Percentiles rank a stretch among this genome's conserved stretches.
Evolutionary conservation across 1,140 invertebrate genomes (phyloP).

Genomic region (Eumaeus atala): DNA sequence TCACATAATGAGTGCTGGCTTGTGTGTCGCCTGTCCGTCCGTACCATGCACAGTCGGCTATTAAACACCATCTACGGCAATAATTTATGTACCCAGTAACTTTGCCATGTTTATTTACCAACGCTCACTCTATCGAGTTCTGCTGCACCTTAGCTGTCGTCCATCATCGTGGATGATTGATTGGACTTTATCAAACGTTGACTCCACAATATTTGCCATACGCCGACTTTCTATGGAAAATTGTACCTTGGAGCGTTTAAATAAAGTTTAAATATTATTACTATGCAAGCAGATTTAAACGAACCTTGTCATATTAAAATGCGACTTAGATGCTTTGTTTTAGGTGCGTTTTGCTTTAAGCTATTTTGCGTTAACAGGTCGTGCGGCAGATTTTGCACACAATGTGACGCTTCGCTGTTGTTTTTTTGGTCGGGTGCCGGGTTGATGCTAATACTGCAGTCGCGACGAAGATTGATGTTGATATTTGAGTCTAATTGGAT

Average conservation of each 20-base stretch:
- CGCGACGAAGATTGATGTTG: slow-evolving; percentile 33
- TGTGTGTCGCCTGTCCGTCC: neutral
- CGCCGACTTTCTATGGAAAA: slow-evolving; percentile 20
- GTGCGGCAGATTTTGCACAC: slow-evolving; percentile 42
- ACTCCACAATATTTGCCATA: slow-evolving; percentile 41
- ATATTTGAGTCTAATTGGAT: slow-evolving; percentile 36
- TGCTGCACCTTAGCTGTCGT: slow-evolving; percentile 40
- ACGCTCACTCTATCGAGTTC: slow-evolving; percentile 29
- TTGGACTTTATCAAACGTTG: slow-evolving; percentile 54
- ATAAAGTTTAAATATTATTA: slow-evolving; percentile 24
- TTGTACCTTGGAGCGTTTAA: neutral
- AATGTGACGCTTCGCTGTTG: slow-evolving; percentile 38
- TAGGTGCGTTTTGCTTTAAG: slow-evolving; percentile 27
- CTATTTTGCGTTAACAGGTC: slow-evolving; percentile 28
- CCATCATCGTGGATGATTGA: slow-evolving; percentile 63
- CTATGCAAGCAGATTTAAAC: neutral
- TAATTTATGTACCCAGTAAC: slow-evolving; percentile 8
- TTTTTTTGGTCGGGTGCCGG: slow-evolving; percentile 43
- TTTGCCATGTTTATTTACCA: slow-evolving; percentile 25
- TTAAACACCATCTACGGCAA: neutral
- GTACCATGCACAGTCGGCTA: neutral
- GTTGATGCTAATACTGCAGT: slow-evolving; percentile 39
- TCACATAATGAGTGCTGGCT: neutral
- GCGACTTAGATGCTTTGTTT: slow-evolving; percentile 9
- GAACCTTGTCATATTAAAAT: slow-evolving; percentile 20